Percentiles rank a stretch among this genome's conserved stretches.
Evolutionary conservation across 53 echinoderm and acorn worm genomes (phyloP).

Genomic region (Henricia sp.): DNA sequence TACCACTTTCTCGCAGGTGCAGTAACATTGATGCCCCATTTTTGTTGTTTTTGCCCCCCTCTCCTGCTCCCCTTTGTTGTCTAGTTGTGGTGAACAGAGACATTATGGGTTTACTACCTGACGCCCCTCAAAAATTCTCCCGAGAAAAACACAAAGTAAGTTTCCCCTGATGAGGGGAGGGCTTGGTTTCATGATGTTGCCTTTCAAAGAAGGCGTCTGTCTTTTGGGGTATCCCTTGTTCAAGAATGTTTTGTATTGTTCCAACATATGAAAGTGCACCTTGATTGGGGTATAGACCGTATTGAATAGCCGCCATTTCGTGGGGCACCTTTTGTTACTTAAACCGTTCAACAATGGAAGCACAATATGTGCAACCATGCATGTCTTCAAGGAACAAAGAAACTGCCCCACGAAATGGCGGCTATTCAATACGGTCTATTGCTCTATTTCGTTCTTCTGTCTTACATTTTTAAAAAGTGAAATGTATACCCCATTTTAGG

Average conservation of each 20-base stretch:
- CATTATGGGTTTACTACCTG: constrained; percentile 51
- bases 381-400: no score
- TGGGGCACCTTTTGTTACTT: background rate
- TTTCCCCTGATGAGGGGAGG: background rate
- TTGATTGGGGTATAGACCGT: background rate
- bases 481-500: no score
- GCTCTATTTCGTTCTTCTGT: no score
- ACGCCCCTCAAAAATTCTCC: constrained; percentile 48
- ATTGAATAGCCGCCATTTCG: background rate
- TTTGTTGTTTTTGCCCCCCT: constrained; percentile 38
- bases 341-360: no score
- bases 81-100: constrained; percentile 49
- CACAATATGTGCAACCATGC: no score
- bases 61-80: constrained; percentile 13
- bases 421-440: no score
- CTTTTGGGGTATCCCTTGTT: background rate
- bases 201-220: background rate
- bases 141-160: constrained; percentile 63
- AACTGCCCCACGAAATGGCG: no score
- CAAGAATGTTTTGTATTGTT: no score
- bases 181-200: no score
- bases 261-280: no score
- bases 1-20: constrained; percentile 51
- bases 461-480: no score
- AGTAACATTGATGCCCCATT: constrained; percentile 45